These are phyloP conservation scores for Macropis europaea DNA, from an alignment of 2,888 invertebrate species.

Conservation along the genomic window DNA sequence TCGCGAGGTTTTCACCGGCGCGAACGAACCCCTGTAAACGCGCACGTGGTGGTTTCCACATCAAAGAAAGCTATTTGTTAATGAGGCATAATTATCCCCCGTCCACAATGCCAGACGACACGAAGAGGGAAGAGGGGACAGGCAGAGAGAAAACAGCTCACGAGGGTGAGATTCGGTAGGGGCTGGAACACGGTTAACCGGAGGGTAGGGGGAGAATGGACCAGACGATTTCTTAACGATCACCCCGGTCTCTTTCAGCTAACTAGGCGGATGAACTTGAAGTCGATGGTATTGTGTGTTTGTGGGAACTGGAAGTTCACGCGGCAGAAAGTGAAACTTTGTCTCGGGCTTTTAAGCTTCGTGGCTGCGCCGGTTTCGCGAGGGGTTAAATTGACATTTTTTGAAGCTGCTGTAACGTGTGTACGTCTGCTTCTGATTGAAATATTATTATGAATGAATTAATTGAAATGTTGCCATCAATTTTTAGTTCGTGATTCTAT, in stretches of 20 bases:
- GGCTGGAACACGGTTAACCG: neutral
- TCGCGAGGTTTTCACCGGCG: neutral
- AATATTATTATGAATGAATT: too few relatives aligned
- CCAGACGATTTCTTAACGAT: conserved; percentile 50
- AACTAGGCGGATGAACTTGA: conserved; percentile 37
- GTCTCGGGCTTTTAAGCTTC: neutral
- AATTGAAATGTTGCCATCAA: too few relatives aligned
- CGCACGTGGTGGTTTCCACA: conserved; percentile 67
- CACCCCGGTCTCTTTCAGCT: neutral
- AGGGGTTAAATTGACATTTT: too few relatives aligned
- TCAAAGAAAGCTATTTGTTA: conserved; percentile 76
- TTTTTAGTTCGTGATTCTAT: too few relatives aligned
- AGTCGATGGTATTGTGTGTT: conserved; percentile 1
- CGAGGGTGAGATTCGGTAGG: conserved; percentile 28
- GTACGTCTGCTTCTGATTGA: too few relatives aligned
- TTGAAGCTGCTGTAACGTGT: too few relatives aligned
- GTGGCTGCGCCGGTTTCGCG: neutral
- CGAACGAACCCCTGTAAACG: conserved; percentile 35
- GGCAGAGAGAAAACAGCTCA: conserved; percentile 20
- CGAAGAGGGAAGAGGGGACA: conserved; percentile 28
- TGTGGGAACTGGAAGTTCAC: neutral
- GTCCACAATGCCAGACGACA: conserved; percentile 64
- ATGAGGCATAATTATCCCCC: conserved; percentile 76
- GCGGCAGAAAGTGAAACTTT: conserved; percentile 5
- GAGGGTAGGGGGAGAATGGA: neutral